A percentile compares a stretch with the other conserved stretches of the same genome.
Evolutionary conservation across 2,113 vertebrate genomes (phyloP).

Genomic region (Gobiocypris rarus): DNA sequence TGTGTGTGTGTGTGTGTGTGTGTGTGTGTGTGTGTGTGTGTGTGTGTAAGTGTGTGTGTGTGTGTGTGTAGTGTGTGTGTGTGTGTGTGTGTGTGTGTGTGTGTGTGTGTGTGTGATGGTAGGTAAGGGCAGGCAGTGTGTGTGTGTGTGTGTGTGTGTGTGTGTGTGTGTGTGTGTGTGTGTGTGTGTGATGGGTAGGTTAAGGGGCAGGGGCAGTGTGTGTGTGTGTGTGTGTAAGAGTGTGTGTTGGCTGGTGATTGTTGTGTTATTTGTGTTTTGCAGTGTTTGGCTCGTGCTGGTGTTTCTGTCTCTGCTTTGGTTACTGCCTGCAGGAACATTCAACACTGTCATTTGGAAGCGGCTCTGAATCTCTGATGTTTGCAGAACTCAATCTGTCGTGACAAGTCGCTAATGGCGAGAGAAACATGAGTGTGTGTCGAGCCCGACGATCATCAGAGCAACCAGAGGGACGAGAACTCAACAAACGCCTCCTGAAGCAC

Average conservation of each 20-base stretch:
- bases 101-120: too few species aligned
- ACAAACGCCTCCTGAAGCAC: neutral
- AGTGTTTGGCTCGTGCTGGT: neutral
- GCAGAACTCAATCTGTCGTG: slow-evolving; percentile 19
- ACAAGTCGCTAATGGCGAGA: neutral
- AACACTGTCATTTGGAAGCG: slow-evolving; percentile 19
- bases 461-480: neutral
- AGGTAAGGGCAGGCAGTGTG: too few species aligned
- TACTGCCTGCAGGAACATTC: slow-evolving; percentile 61
- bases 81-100: too few species aligned
- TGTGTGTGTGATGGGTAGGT: neutral
- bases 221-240: neutral
- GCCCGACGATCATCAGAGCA: neutral
- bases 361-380: slow-evolving; percentile 34
- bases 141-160: too few species aligned
- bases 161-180: neutral
- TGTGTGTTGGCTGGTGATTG: neutral
- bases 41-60: too few species aligned
- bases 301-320: slow-evolving; percentile 79
- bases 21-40: too few species aligned
- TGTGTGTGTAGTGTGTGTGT: too few species aligned
- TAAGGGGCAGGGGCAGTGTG: too few species aligned
- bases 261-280: slow-evolving; percentile 53
- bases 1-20: too few species aligned
- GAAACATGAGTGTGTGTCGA: neutral